Conservation (phyloP, 1,140 invertebrate genomes). For the Plectrocnemia conspersa region DNA sequence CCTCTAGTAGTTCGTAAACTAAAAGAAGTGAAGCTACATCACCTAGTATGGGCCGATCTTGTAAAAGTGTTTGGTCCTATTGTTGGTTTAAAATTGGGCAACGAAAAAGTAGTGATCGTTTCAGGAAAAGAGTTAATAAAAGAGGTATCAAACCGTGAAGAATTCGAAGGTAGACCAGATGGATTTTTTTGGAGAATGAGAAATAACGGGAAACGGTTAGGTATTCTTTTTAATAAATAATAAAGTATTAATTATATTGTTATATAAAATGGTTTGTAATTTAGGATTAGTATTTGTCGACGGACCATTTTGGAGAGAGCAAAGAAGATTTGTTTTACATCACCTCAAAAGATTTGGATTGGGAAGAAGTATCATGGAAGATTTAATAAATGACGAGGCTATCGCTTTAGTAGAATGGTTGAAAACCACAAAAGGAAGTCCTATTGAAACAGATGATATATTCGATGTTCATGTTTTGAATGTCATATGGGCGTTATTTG, state of each 20-base stretch:
- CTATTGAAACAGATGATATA: slow-evolving; percentile 19
- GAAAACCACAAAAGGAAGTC: slow-evolving; percentile 7
- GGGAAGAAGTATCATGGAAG: slow-evolving; percentile 51
- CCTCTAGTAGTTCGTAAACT: neutral
- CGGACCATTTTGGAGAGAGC: slow-evolving; percentile 53
- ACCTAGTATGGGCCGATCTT: slow-evolving; percentile 37
- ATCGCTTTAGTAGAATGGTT: slow-evolving; percentile 44
- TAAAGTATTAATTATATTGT: neutral
- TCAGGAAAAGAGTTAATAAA: slow-evolving; percentile 58
- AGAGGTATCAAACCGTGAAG: slow-evolving; percentile 56
- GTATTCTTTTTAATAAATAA: slow-evolving; percentile 43
- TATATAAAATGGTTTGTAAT: neutral
- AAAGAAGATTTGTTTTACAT: slow-evolving; percentile 53
- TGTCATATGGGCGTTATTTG: slow-evolving; percentile 27
- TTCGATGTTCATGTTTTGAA: slow-evolving; percentile 28
- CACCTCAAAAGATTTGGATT: slow-evolving; percentile 55
- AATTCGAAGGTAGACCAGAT: slow-evolving; percentile 65
- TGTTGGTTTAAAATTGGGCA: slow-evolving; percentile 56
- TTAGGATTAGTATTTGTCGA: slow-evolving; percentile 58
- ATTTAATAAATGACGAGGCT: slow-evolving; percentile 51
- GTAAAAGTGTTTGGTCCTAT: slow-evolving; percentile 60
- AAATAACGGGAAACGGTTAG: slow-evolving; percentile 59
- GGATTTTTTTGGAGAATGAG: slow-evolving; percentile 63
- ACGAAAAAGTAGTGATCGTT: slow-evolving; percentile 56
- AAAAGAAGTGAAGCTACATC: slow-evolving; percentile 3